A percentile compares a stretch with the other conserved stretches of the same genome.
These are phyloP conservation scores for Nyctibius bracteatus DNA, from an alignment of 2,113 vertebrate genomes.

Conservation along the genomic window DNA sequence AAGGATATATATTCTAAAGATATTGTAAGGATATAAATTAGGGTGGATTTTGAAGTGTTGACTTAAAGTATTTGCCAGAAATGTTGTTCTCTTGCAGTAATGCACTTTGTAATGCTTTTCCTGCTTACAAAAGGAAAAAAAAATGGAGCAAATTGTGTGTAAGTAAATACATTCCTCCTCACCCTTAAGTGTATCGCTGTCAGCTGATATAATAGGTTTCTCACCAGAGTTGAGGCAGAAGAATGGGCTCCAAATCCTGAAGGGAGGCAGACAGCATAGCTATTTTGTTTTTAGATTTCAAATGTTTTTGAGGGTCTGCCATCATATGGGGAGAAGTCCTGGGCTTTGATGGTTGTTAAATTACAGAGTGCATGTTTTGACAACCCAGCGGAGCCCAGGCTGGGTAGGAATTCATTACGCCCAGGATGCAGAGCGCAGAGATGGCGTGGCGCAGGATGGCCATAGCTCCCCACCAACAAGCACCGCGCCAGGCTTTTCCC, in stretches of 20 bases:
- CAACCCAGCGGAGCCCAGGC: neutral
- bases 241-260: conserved; percentile 14
- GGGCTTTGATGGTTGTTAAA: conserved; percentile 16
- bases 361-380: neutral
- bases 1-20: neutral
- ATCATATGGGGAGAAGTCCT: neutral
- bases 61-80: neutral
- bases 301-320: neutral
- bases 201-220: conserved; percentile 28
- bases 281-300: conserved; percentile 43
- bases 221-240: neutral
- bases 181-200: neutral
- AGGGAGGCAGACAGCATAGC: conserved; percentile 16
- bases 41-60: neutral
- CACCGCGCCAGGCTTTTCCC: fast-evolving
- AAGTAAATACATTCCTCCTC: conserved; percentile 23
- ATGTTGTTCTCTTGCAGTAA: neutral
- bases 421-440: fast-evolving
- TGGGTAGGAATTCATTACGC: neutral
- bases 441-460: fast-evolving
- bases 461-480: neutral
- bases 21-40: neutral
- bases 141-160: conserved; percentile 5
- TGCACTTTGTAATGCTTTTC: neutral
- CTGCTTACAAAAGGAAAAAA: neutral